Evolutionary conservation across 2,888 invertebrate species (phyloP), one percentile per base, ranked within the genome.

Genomic region (Dynastes tityus): DNA sequence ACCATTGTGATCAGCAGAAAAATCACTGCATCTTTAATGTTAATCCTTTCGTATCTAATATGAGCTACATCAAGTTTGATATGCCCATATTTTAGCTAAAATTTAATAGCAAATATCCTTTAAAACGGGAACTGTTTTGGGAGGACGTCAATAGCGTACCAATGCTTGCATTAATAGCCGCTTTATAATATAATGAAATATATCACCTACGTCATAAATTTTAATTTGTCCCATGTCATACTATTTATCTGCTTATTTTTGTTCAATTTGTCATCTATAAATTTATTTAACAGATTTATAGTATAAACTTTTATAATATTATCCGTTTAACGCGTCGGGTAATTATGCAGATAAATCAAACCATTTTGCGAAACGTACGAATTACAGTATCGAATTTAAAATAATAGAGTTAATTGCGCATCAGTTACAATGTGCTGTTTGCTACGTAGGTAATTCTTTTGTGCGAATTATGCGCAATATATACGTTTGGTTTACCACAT

Each of bases 301-400:
- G 16, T 40, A 22, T 4, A 22, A 73, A 58, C 40, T 73, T 73
- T 73, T 73, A 73, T 58, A 73, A 73, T n/a, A 73, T 73, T 55
- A 73, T 73, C 40, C 16, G 58, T 73, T 37, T 58, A 58, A 40
- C 40, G 37, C 37, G 16, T 45, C 2, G 53, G 4, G 22, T 58
- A 73, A 73, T 73, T 58, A 58, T 27, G 40, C 22, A 73, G 40
- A 73, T 73, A 73, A 73, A 73, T 73, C 73, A 73, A 58, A 73
- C 37, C 37, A 58, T 71, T 55, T 45, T 13, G 27, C 53, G n/a
- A 27, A 32, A 53, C 8, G 29, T 27, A 53, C 53, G 6, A 64
- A 67, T 67, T 67, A 67, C 11, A 58, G 37, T 40, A 22, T 40
- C 58, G 40, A 40, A 37, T 58, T 58, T 40, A 6, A 40, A 58